A percentile compares a stretch with the other conserved stretches of the same genome.
These are phyloP conservation scores for Atlantisia rogersi DNA, from an alignment of 2,113 vertebrate species.

Conservation along the genomic window DNA sequence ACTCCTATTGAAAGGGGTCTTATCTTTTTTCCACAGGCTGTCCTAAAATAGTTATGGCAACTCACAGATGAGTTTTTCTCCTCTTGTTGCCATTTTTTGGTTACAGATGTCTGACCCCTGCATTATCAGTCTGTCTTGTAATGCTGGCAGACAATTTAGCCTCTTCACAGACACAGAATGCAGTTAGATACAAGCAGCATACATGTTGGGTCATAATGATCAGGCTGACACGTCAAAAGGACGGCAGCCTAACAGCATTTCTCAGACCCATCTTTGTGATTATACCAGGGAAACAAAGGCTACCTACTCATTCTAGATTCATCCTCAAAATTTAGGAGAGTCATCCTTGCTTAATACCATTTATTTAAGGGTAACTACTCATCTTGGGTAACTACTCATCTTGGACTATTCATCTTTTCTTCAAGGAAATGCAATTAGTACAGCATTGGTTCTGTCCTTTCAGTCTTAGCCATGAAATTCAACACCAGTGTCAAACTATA, in stretches of 20 bases:
- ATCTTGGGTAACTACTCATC: background rate
- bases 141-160: background rate
- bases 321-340: background rate
- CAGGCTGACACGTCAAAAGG: background rate
- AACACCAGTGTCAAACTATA: background rate
- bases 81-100: background rate
- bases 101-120: background rate
- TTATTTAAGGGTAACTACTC: background rate
- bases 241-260: background rate
- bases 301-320: background rate
- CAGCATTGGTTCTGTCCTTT: background rate
- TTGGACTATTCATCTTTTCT: background rate
- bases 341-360: background rate
- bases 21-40: background rate
- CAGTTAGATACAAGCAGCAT: background rate
- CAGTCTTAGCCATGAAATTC: background rate
- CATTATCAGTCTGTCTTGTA: background rate
- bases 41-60: background rate
- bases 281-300: background rate
- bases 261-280: background rate
- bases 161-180: background rate
- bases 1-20: background rate
- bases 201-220: background rate
- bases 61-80: background rate
- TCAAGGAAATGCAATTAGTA: background rate